Conservation (phyloP, 2,797 vertebrate genomes). For the Oreortyx pictus region DNA sequence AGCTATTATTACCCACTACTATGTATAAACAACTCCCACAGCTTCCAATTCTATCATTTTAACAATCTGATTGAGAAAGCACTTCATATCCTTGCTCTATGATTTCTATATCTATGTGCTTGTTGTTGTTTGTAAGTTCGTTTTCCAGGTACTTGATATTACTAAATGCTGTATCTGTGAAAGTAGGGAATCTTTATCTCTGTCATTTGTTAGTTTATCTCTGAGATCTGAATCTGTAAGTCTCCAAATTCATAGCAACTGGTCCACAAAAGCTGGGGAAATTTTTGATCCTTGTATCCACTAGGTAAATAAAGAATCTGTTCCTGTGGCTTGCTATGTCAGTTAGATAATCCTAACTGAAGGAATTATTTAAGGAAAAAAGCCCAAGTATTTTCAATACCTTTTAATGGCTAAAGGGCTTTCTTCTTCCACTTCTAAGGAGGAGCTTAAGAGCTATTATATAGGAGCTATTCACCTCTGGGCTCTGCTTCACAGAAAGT, state of each 20-base stretch:
- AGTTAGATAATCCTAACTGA: background rate
- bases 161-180: background rate
- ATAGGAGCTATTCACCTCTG: background rate
- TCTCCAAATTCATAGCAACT: background rate
- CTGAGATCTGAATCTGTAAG: background rate
- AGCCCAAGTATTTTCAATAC: background rate
- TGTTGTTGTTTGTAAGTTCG: background rate
- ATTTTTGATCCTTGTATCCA: slow-evolving; percentile 19
- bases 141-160: background rate
- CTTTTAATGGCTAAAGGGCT: background rate
- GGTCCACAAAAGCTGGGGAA: background rate
- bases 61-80: slow-evolving; percentile 48
- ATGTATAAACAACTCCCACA: background rate
- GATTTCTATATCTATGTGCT: background rate
- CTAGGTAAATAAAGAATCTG: background rate
- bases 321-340: background rate
- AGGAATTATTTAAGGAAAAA: slow-evolving; percentile 3
- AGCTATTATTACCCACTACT: background rate
- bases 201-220: background rate
- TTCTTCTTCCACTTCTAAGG: background rate
- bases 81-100: slow-evolving; percentile 38
- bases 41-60: background rate
- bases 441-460: background rate
- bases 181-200: background rate
- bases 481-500: slow-evolving; percentile 56